Evolutionary conservation across 2,797 vertebrate species (phyloP).

Genomic region (Kryptolebias ocellatus): DNA sequence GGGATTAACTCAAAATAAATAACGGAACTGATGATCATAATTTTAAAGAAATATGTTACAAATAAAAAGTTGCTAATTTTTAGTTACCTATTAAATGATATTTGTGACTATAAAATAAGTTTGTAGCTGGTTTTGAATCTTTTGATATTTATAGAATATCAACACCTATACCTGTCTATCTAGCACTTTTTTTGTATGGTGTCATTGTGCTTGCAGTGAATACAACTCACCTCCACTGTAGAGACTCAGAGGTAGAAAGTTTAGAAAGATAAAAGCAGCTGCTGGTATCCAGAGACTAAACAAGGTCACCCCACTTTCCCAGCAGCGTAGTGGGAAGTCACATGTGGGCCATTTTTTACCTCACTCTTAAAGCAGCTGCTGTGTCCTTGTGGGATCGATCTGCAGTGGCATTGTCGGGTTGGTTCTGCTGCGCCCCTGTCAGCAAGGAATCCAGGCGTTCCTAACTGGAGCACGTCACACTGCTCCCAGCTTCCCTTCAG

Average conservation of each 20-base stretch:
- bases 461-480: constrained; percentile 51
- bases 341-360: constrained; percentile 63
- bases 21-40: too few species aligned
- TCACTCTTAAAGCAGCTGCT: constrained; percentile 59
- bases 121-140: too few species aligned
- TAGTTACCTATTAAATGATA: too few species aligned
- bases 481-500: constrained; percentile 33
- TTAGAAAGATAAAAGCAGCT: constrained; percentile 22
- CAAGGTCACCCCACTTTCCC: constrained; percentile 63
- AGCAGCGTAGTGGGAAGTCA: constrained; percentile 65
- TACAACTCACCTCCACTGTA: neutral
- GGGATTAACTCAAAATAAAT: too few species aligned
- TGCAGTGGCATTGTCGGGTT: constrained; percentile 61
- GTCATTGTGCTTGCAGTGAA: neutral
- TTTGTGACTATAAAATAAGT: too few species aligned
- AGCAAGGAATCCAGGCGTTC: constrained; percentile 66
- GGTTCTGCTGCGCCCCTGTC: constrained; percentile 62
- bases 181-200: neutral
- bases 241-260: constrained; percentile 8
- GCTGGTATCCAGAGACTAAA: constrained; percentile 49
- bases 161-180: too few species aligned
- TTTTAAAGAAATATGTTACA: too few species aligned
- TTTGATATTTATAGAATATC: too few species aligned
- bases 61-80: too few species aligned
- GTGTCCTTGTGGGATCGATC: constrained; percentile 76